Conservation (phyloP, 2,113 vertebrate species). For the Globicephala melas region DNA sequence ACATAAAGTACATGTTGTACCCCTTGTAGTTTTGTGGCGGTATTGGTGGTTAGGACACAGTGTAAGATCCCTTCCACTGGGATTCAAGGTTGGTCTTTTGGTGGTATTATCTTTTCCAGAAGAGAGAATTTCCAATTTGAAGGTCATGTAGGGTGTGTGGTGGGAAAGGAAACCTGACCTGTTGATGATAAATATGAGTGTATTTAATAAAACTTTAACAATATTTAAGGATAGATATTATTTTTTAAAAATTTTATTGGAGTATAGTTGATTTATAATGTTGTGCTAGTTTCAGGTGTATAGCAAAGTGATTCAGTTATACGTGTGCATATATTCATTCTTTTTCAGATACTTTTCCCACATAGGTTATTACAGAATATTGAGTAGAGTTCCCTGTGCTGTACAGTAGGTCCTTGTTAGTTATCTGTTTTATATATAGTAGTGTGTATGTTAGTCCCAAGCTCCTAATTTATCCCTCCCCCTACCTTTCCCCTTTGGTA, state of each 20-base stretch:
- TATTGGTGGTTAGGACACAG: not conserved
- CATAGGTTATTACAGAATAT: not conserved
- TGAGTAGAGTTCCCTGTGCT: not conserved
- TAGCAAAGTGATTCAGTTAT: not conserved
- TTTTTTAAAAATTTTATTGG: rapidly evolving
- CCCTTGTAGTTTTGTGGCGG: not conserved
- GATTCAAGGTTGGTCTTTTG: not conserved
- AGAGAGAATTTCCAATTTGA: not conserved
- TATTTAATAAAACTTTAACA: not conserved
- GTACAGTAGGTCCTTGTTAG: not conserved
- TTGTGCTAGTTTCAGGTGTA: not conserved
- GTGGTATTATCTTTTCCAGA: not conserved
- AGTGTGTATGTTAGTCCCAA: not conserved
- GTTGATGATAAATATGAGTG: not conserved
- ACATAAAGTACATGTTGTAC: not conserved
- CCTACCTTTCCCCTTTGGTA: not conserved
- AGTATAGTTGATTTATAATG: not conserved
- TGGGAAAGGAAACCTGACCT: not conserved
- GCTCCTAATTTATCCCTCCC: not conserved
- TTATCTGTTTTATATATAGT: not conserved
- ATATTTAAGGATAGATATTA: not conserved
- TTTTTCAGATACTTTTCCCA: not conserved
- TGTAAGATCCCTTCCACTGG: not conserved
- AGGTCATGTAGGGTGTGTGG: not conserved
- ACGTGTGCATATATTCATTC: not conserved